Base-by-base conservation (phyloP, 2,113 vertebrate species). In the Gopherus flavomarginatus region DNA sequence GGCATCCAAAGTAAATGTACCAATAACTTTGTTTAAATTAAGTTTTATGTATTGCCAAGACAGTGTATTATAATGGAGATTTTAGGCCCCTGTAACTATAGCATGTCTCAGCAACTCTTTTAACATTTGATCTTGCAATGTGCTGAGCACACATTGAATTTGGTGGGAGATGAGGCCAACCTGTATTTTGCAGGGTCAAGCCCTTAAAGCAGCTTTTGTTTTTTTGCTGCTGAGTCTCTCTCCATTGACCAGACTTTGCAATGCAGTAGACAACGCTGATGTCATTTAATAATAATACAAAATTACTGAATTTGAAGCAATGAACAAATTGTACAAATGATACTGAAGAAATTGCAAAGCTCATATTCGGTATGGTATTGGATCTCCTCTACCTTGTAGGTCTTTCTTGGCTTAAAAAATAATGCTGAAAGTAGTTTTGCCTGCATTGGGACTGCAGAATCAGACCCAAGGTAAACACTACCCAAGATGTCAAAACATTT, bases 1-100 rank as follows among this genome's bases (percentile, higher is more conserved):
- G 49, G 83, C 31, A 86, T 95, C 31, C 69, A 78, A 89, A 87
- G 93, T 92, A 84, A 83, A 59, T 87, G 11, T 96, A 85, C 17
- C 69, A 90, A 93, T 94, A 87, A 94, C 91, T 87, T 80, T 95
- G 11, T 31, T 77, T 35, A 35, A 0, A 9, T 49, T 54, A 42
- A 1, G 62, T 81, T 88, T n/a, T 59, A 81, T 80, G 22, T 52
- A 75, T 35, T 52, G 82, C 53, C 88, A 81, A 65, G 44, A 89
- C 38, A 50, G 22, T 94, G 54, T 86, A 87, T n/a, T 53, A 26
- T 89, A 85, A 85, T 92, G 54, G 26, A 86, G 27, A 50, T 59
- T 81, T 79, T 92, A 94, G 92, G 91, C 83, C 69, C 86, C 6
- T 13, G 75, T 94, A 94, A 12, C 31, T 47, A 86, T 35, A 90